Percentiles rank a stretch among this genome's conserved stretches.
Evolutionary conservation across 2,113 vertebrate genomes (phyloP).

Genomic region (Herpailurus yagouaroundi): DNA sequence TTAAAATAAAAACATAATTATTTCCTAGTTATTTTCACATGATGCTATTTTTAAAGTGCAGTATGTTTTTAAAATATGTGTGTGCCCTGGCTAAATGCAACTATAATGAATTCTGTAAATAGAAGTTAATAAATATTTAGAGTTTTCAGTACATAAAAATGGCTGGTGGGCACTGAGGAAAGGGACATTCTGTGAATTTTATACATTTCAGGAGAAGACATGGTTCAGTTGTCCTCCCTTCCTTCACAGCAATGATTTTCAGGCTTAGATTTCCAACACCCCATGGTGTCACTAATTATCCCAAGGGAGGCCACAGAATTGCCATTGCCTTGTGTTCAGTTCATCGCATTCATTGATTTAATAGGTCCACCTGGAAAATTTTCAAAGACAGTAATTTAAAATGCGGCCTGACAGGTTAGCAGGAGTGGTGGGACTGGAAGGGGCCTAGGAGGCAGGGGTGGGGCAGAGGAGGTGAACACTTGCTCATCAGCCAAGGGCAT

Average conservation of each 20-base stretch:
- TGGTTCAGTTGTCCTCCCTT: slow-evolving; percentile 12
- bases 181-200: slow-evolving; percentile 59
- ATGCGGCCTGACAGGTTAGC: slow-evolving; percentile 26
- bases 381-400: slow-evolving; percentile 73
- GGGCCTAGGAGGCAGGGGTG: not conserved
- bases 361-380: slow-evolving; percentile 55
- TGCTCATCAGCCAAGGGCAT: not conserved
- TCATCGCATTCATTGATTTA: slow-evolving; percentile 61
- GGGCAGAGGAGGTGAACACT: not conserved
- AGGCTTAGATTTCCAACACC: slow-evolving; percentile 38
- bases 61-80: not conserved
- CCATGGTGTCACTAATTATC: slow-evolving; percentile 45
- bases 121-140: slow-evolving; percentile 74
- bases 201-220: slow-evolving; percentile 53
- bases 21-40: slow-evolving; percentile 59
- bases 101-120: slow-evolving; percentile 38
- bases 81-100: not conserved
- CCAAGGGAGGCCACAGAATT: slow-evolving; percentile 55
- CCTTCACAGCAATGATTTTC: slow-evolving; percentile 56
- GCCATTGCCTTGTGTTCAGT: slow-evolving; percentile 13
- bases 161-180: slow-evolving; percentile 26
- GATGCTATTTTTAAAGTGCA: slow-evolving; percentile 10
- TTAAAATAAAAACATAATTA: slow-evolving; percentile 11
- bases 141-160: slow-evolving; percentile 11
- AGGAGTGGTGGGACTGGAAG: not conserved